Conservation (phyloP, 2,113 vertebrate genomes). For the Sinocyclocheilus anshuiensis region DNA sequence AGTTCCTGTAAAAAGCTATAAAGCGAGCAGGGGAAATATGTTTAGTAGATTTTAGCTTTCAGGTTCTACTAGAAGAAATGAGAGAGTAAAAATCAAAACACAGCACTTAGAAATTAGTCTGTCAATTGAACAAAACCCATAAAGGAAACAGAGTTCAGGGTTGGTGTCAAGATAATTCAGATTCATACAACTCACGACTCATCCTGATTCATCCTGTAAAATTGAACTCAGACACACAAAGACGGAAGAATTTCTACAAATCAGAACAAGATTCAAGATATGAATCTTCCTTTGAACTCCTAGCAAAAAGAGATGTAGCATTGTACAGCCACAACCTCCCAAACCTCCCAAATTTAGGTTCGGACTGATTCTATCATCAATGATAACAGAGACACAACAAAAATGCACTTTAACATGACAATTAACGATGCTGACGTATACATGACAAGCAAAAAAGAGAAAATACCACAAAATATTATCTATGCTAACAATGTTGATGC, state of each 20-base stretch:
- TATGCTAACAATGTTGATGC: background rate
- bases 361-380: background rate
- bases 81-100: background rate
- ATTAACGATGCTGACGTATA: background rate
- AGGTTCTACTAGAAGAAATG: background rate
- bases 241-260: background rate
- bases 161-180: background rate
- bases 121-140: background rate
- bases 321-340: background rate
- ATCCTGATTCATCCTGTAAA: background rate
- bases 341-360: no score
- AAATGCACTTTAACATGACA: background rate
- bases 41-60: background rate
- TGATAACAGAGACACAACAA: background rate
- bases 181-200: background rate
- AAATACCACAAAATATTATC: background rate
- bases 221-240: background rate
- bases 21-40: background rate
- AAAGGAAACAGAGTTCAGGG: background rate
- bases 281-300: background rate
- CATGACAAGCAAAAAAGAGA: background rate
- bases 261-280: background rate
- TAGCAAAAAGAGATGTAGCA: background rate
- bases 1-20: background rate
- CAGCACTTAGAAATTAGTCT: background rate